Base-by-base conservation (phyloP, 2,113 vertebrate genomes). In the Cettia cetti region DNA sequence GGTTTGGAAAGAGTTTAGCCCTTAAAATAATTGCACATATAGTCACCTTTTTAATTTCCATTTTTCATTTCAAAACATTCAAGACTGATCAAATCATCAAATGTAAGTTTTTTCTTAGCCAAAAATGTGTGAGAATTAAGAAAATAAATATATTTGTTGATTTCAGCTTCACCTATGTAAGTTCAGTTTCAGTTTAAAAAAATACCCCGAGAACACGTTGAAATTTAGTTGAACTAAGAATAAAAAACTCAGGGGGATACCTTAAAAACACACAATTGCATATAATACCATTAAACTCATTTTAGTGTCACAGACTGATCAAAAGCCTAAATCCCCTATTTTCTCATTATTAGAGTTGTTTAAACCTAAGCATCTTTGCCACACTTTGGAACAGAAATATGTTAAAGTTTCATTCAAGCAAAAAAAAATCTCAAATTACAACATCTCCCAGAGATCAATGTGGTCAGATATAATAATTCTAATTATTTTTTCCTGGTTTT, bases 171-270 rank as follows among this genome's bases (percentile, higher is more conserved):
- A 49, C n/a, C 49, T 91, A 3, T 53, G 7, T 5, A 70, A 49
- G 3, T 44, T 31, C 11, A 49, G 6, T 68, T 69, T 61, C 60
- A 68, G 9, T 63, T 84, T 30, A 66, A n/a, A 61, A 90, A 90
- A 77, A 52, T 2, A 28, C 2, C 1, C 1, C 8, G 60, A 45
- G 21, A 63, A 31, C 5, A 56, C 40, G 3, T 10, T 50, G 33
- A 71, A 80, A 74, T 78, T 15, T 45, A 60, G 8, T 50, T 53
- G 42, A 81, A 50, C 7, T 64, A 56, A 64, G 49, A 49, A 63
- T 33, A 83, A 68, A 87, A 72, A 30, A 28, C 1, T 33, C 8
- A 31, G 10, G 4, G 23, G 6, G 54, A 40, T 65, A 52, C 1
- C 27, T 53, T 59, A 56, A 77, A 88, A 89, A 21, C 2, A 10